These are phyloP conservation scores for Choloepus didactylus DNA, from an alignment of 2,797 vertebrate species.

Conservation along the genomic window DNA sequence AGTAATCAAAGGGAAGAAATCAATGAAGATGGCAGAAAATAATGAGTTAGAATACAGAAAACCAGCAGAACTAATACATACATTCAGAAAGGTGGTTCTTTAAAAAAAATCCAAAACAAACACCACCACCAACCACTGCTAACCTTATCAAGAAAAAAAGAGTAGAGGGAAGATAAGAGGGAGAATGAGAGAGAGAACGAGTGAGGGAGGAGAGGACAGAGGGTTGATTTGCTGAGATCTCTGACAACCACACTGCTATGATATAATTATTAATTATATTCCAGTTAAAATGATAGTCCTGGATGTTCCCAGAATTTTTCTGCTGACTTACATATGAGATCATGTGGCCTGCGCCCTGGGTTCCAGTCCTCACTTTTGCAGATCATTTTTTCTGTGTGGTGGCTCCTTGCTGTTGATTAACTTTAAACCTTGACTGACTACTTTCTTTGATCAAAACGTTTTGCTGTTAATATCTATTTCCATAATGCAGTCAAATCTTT, in stretches of 20 bases:
- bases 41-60: neutral
- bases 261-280: neutral
- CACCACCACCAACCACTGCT: neutral
- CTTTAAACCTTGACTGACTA: neutral
- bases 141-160: neutral
- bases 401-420: neutral
- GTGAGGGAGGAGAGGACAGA: neutral
- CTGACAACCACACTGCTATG: neutral
- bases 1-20: neutral
- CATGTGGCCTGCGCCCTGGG: neutral
- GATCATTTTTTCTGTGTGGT: neutral
- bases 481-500: neutral
- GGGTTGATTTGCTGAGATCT: neutral
- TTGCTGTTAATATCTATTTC: neutral
- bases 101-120: neutral
- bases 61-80: neutral
- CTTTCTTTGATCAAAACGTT: neutral
- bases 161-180: neutral
- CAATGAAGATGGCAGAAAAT: neutral
- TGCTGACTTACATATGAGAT: neutral
- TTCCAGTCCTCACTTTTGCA: neutral
- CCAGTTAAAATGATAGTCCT: neutral
- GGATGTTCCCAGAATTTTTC: neutral
- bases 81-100: neutral
- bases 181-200: no score